These are phyloP conservation scores for Equus przewalskii DNA, from an alignment of 2,113 vertebrate genomes.

Conservation along the genomic window DNA sequence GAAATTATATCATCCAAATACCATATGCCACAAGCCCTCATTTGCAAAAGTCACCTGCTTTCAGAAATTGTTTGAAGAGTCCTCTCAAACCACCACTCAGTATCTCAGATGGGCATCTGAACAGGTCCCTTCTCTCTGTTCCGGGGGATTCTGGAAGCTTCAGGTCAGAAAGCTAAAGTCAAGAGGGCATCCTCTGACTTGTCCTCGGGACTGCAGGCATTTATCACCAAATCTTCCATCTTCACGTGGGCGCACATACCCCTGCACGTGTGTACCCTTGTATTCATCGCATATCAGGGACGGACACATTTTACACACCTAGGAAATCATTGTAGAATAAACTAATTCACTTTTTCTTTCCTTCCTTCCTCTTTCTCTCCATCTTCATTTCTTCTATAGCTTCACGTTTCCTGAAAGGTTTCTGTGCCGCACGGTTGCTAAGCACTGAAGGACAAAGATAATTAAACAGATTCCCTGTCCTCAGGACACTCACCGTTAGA, in stretches of 20 bases:
- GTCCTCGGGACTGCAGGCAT: background rate
- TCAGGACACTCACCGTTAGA: background rate
- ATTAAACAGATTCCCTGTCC: background rate
- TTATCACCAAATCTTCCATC: background rate
- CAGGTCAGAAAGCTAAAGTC: background rate
- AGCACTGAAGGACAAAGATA: background rate
- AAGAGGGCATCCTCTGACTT: background rate
- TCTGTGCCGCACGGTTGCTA: background rate
- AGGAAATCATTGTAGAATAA: background rate
- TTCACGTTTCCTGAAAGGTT: slow-evolving; percentile 12
- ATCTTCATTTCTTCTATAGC: background rate
- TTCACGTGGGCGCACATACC: background rate
- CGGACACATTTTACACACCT: background rate
- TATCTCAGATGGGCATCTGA: slow-evolving; percentile 15
- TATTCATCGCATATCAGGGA: background rate
- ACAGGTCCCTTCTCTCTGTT: background rate
- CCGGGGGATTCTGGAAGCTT: slow-evolving; percentile 23
- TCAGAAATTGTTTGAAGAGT: slow-evolving; percentile 65
- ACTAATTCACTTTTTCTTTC: background rate
- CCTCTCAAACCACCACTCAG: background rate
- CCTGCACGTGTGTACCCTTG: background rate
- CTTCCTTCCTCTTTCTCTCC: background rate
- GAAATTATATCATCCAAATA: slow-evolving; percentile 85
- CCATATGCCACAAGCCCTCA: slow-evolving; percentile 80
- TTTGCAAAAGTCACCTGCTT: slow-evolving; percentile 82